Conservation (phyloP, 2,888 invertebrate species). For the Hetaerina titia region DNA sequence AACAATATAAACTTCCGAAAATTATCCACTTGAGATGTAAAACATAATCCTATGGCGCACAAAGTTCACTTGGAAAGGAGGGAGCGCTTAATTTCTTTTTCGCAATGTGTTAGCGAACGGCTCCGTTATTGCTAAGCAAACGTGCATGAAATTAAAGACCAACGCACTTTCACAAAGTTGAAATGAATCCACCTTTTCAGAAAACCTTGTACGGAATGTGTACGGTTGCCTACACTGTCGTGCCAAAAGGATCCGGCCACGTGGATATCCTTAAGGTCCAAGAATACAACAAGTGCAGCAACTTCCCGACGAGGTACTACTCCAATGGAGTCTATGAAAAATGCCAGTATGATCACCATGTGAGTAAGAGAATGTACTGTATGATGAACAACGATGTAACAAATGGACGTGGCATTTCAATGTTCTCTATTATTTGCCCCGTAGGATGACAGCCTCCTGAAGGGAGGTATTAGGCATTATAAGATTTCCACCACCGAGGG, state of each 20-base stretch:
- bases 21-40: too few species aligned
- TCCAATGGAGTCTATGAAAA: neutral
- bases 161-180: neutral
- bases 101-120: too few species aligned
- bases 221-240: slow-evolving; percentile 25
- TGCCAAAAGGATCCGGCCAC: slow-evolving; percentile 5
- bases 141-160: neutral
- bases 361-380: neutral
- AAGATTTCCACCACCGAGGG: slow-evolving; percentile 18
- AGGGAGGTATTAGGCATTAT: slow-evolving; percentile 29
- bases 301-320: slow-evolving; percentile 34
- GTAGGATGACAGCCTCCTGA: slow-evolving; percentile 27
- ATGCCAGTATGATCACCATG: slow-evolving; percentile 24
- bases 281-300: slow-evolving; percentile 27
- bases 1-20: too few species aligned
- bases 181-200: neutral
- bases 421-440: neutral
- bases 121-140: too few species aligned
- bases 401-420: neutral
- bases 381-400: neutral
- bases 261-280: slow-evolving; percentile 39
- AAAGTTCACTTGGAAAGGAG: too few species aligned
- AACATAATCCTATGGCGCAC: too few species aligned
- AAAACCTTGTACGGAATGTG: slow-evolving; percentile 27
- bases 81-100: too few species aligned